These are phyloP conservation scores for Stenichneumon culpator DNA, from an alignment of 2,888 invertebrate genomes.

Conservation along the genomic window DNA sequence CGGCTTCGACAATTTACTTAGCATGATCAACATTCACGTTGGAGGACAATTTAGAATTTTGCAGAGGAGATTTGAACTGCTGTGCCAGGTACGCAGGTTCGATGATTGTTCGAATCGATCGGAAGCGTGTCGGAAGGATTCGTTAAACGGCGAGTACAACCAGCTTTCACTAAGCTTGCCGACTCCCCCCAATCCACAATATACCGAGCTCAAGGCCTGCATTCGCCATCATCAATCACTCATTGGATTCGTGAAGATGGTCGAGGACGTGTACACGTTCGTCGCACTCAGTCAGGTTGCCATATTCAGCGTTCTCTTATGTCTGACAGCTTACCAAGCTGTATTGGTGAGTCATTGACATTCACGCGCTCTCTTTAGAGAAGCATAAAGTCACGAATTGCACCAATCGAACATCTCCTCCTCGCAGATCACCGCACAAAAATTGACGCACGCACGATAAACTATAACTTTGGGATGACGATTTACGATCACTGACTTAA, in stretches of 20 bases:
- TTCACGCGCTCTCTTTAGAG: neutral
- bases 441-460: too few relatives aligned
- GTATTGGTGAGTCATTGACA: constrained; percentile 64
- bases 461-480: too few relatives aligned
- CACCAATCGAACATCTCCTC: neutral
- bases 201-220: constrained; percentile 50
- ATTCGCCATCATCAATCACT: constrained; percentile 64
- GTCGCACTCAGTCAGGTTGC: constrained; percentile 67
- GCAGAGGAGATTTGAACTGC: constrained; percentile 60
- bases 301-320: constrained; percentile 68
- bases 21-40: constrained; percentile 68
- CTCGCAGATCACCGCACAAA: too few relatives aligned
- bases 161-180: neutral
- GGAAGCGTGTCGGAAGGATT: neutral
- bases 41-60: constrained; percentile 72
- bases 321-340: constrained; percentile 70
- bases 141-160: neutral
- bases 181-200: neutral
- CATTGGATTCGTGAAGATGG: constrained; percentile 57
- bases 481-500: too few relatives aligned
- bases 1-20: constrained; percentile 74
- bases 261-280: constrained; percentile 65
- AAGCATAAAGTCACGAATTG: neutral
- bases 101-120: neutral
- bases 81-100: constrained; percentile 5